Percentiles rank a stretch among this genome's conserved stretches.
Evolutionary conservation across 2,113 vertebrate genomes (phyloP).

Genomic region (human (Homo sapiens)): DNA sequence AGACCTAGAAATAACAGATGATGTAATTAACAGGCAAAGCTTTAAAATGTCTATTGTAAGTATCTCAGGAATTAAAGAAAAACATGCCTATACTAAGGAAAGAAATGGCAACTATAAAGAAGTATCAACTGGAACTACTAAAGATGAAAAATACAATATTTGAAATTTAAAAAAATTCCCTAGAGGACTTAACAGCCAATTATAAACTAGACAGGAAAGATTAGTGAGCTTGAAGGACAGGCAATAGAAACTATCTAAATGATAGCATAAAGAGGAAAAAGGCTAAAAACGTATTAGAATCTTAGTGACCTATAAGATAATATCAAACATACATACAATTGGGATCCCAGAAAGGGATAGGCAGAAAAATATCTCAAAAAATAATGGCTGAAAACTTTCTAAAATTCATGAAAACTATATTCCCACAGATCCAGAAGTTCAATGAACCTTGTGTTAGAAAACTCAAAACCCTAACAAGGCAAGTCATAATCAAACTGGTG

Average conservation of each 20-base stretch:
- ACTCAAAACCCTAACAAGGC: neutral
- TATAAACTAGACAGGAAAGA: neutral
- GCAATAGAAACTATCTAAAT: neutral
- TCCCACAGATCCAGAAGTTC: neutral
- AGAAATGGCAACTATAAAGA: neutral
- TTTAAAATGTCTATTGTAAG: neutral
- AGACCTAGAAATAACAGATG: neutral
- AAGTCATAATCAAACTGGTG: neutral
- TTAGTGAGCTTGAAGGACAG: neutral
- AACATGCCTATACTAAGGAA: neutral
- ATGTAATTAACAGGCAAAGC: neutral
- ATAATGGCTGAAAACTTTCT: neutral
- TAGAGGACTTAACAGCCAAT: neutral
- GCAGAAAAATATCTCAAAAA: slow-evolving; percentile 11
- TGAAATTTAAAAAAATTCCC: neutral
- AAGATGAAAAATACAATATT: neutral
- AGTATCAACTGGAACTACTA: neutral
- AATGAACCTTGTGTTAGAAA: neutral
- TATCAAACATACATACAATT: neutral
- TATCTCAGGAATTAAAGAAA: slow-evolving; percentile 16
- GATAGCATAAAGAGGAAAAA: neutral
- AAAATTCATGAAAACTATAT: slow-evolving; percentile 1
- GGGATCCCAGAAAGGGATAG: neutral
- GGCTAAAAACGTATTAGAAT: neutral
- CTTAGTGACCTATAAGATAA: neutral